A percentile compares a stretch with the other conserved stretches of the same genome.
Evolutionary conservation across 2,888 invertebrate species (phyloP).

Genomic region (Sminthurides aquaticus): DNA sequence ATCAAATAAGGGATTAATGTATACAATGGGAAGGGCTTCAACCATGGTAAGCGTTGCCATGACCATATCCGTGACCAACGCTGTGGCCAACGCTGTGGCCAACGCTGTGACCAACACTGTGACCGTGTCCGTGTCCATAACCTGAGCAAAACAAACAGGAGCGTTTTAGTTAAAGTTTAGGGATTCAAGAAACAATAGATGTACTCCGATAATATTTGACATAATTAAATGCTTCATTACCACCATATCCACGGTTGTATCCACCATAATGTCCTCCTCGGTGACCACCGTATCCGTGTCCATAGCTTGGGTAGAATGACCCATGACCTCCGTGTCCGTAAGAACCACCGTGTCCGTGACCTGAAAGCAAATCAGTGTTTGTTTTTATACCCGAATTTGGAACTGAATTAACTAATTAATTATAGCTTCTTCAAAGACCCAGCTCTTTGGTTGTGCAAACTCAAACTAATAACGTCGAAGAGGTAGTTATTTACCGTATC

Average conservation of each 20-base stretch:
- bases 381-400: no score
- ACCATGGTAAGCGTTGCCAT: background rate
- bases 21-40: background rate
- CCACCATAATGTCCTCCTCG: background rate
- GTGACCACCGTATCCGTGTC: background rate
- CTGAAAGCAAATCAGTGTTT: background rate
- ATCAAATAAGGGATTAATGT: no score
- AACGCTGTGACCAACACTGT: background rate
- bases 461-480: no score
- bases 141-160: background rate
- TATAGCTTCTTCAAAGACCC: no score
- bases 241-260: background rate
- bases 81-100: background rate
- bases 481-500: slow-evolving; percentile 8
- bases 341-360: background rate
- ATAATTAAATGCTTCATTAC: background rate
- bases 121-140: background rate
- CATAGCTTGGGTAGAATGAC: background rate
- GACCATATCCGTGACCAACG: background rate
- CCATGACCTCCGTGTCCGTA: slow-evolving; percentile 4
- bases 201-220: background rate
- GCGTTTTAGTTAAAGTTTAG: background rate
- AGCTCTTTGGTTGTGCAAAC: no score
- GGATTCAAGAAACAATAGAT: background rate
- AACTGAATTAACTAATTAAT: no score